Base-by-base conservation (phyloP, 2,888 invertebrate species). In the Patella depressa region DNA sequence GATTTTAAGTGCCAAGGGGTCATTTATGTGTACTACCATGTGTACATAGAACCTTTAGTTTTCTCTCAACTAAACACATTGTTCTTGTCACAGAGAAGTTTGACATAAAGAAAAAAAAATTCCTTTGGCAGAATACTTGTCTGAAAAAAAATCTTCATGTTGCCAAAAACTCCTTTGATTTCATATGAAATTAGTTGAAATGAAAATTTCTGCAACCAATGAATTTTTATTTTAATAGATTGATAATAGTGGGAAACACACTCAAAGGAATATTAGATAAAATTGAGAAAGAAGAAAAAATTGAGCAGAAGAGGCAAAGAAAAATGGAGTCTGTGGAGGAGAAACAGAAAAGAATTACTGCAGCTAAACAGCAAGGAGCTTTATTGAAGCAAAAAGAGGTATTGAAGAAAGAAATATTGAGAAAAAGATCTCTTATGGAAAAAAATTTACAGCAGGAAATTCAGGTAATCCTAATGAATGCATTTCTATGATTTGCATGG, bases 361-460 rank as follows among this genome's bases (percentile, higher is more conserved):
- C 93, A 79, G 93, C 93, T 59, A 93, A 93, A 84, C 93, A 96
- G 81, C 95, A 96, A 90, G 94, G 95, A 89, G 93, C 95, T 65
- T 93, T 97, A 34, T 95, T 95, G 91, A 95, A 96, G 86, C 97
- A 98, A 88, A 98, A 97, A 90, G 98, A 98, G 91, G 93, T 95
- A 85, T 94, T 98, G 73, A 97, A 97, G 91, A 97, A 96, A 89
- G 97, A 97, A 88, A 98, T 98, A 83, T 94, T 97, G 81, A 95
- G 97, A 88, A 98, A 98, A 90, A 93, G 98, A 84, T 96, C 96
- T 1, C 92, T 96, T 19, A 94, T 98, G 77, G 91, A 91, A 82
- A 88, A 88, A 78, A 87, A 87, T 76, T 93, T 98, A 78, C 96
- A 96, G 87, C 95, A 95, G 82, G 96, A 97, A 91, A 97, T 98